A percentile compares a stretch with the other conserved stretches of the same genome.
Evolutionary conservation across 2,797 vertebrate species (phyloP).

Genomic region (Xenops minutus): DNA sequence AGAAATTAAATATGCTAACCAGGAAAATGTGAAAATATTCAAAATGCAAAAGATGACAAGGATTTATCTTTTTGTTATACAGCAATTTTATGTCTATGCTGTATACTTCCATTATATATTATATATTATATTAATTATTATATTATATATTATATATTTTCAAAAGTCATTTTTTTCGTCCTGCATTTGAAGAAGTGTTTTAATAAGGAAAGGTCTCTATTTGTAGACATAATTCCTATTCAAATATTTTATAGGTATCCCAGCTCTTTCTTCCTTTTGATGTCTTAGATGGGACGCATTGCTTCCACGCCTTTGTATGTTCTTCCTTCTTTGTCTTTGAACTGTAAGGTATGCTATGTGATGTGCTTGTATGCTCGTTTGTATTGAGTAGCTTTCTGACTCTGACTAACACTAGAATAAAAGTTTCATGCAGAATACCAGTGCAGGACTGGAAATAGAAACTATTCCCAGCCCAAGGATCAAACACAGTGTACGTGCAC

Average conservation of each 20-base stretch:
- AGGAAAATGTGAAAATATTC: background rate
- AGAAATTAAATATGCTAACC: background rate
- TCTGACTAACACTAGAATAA: background rate
- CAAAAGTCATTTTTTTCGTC: background rate
- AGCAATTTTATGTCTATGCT: background rate
- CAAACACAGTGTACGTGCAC: accelerated
- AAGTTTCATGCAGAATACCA: background rate
- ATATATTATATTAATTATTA: too few relatives aligned
- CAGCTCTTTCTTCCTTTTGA: background rate
- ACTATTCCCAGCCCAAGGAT: background rate
- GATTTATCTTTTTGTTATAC: background rate
- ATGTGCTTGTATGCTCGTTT: background rate
- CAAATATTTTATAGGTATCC: background rate
- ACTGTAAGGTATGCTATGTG: background rate
- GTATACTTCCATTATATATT: background rate
- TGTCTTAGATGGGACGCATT: background rate
- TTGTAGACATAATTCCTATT: background rate
- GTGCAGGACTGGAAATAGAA: background rate
- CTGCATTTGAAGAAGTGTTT: background rate
- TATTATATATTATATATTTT: too few relatives aligned
- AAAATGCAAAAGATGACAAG: background rate
- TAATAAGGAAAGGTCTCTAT: background rate
- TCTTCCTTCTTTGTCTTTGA: background rate
- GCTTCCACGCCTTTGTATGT: background rate
- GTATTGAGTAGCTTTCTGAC: background rate